These are phyloP conservation scores for Phrynosoma blainvillii DNA, from an alignment of 2,113 vertebrate species.

Conservation along the genomic window DNA sequence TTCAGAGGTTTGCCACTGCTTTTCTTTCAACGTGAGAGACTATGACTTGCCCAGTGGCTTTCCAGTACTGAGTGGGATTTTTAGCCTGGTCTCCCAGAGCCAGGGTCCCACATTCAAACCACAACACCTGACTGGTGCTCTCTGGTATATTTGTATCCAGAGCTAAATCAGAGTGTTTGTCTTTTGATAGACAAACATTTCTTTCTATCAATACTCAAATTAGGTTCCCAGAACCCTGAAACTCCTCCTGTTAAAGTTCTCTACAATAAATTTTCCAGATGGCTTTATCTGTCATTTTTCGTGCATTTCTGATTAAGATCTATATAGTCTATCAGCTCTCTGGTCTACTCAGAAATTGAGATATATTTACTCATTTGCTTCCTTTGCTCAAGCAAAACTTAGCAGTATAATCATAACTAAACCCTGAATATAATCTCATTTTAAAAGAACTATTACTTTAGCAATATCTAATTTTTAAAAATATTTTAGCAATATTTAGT, in stretches of 20 bases:
- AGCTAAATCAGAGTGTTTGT: neutral
- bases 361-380: neutral
- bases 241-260: neutral
- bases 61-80: too few relatives aligned
- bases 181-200: slow-evolving; percentile 1
- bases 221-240: rapidly evolving
- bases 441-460: neutral
- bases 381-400: neutral
- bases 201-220: neutral
- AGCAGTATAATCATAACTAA: slow-evolving; percentile 12
- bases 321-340: neutral
- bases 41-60: too few relatives aligned
- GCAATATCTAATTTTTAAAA: neutral
- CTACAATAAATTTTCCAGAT: neutral
- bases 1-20: too few relatives aligned
- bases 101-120: too few relatives aligned
- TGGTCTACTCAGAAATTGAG: neutral
- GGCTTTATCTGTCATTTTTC: neutral
- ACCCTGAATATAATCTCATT: neutral
- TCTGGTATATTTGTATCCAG: too few relatives aligned
- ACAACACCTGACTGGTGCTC: too few relatives aligned
- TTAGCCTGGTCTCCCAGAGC: too few relatives aligned
- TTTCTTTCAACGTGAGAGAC: too few relatives aligned
- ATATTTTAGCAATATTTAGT: neutral
- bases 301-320: neutral